Evolutionary conservation across 2,797 vertebrate species (phyloP).

Genomic region (Premnoplex brunnescens): DNA sequence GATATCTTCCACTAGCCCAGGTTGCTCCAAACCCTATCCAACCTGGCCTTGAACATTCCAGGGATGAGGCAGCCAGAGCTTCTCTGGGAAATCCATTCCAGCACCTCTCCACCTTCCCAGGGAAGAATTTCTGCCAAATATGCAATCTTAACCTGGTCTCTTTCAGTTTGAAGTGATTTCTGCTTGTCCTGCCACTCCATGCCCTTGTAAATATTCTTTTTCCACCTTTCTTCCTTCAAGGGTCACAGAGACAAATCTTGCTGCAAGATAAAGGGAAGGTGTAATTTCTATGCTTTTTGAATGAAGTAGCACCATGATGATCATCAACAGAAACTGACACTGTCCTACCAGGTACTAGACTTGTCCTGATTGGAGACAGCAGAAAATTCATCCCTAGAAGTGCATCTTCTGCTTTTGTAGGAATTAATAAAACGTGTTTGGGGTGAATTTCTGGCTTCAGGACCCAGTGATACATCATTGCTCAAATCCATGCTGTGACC

Average conservation of each 20-base stretch:
- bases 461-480: neutral
- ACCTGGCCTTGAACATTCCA: neutral
- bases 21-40: neutral
- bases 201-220: neutral
- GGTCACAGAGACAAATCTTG: neutral
- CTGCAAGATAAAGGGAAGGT: neutral
- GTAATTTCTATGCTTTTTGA: neutral
- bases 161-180: neutral
- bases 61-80: neutral
- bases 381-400: neutral
- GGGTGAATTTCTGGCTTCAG: neutral
- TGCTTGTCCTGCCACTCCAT: neutral
- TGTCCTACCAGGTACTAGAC: neutral
- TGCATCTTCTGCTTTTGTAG: no score
- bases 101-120: neutral
- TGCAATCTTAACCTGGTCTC: neutral
- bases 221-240: neutral
- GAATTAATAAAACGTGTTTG: neutral
- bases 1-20: neutral
- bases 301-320: neutral
- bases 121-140: neutral
- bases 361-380: neutral
- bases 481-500: neutral
- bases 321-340: neutral
- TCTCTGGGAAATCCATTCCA: neutral